Conservation (phyloP, 2,113 vertebrate genomes). For the Anguilla japonica region DNA sequence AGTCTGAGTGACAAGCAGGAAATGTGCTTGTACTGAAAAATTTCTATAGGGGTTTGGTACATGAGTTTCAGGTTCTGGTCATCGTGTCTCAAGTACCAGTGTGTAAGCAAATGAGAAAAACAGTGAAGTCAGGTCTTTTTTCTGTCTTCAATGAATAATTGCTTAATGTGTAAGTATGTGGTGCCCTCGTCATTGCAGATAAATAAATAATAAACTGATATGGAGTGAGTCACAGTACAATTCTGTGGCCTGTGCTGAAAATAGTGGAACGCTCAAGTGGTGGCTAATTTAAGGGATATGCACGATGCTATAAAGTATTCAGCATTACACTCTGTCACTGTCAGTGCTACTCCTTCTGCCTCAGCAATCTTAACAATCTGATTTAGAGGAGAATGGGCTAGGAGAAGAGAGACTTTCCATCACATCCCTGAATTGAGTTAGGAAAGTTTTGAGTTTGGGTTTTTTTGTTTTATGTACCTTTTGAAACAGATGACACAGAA, state of each 20-base stretch:
- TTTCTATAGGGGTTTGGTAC: no score
- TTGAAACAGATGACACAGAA: neutral
- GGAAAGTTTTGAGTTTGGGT: neutral
- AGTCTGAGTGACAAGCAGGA: no score
- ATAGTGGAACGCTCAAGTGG: neutral
- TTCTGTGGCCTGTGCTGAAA: constrained; percentile 40
- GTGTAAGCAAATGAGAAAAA: no score
- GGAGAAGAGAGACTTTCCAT: neutral
- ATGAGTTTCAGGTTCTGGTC: no score
- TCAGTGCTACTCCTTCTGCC: constrained; percentile 61
- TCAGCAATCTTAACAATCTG: constrained; percentile 34
- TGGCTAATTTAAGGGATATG: constrained; percentile 3
- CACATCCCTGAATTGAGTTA: neutral
- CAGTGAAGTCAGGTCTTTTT: neutral
- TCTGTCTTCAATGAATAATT: neutral
- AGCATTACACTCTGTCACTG: constrained; percentile 52
- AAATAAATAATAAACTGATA: neutral
- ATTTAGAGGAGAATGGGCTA: constrained; percentile 32
- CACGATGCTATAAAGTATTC: constrained; percentile 58
- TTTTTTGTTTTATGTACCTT: neutral
- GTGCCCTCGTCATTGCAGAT: neutral
- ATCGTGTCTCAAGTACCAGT: no score
- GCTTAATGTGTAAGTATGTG: neutral
- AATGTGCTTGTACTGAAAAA: no score
- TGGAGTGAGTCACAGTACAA: neutral